Evolutionary conservation across 2,888 invertebrate genomes (phyloP), one percentile per base, ranked within the genome.

Genomic region (Yponomeuta plumbellus): DNA sequence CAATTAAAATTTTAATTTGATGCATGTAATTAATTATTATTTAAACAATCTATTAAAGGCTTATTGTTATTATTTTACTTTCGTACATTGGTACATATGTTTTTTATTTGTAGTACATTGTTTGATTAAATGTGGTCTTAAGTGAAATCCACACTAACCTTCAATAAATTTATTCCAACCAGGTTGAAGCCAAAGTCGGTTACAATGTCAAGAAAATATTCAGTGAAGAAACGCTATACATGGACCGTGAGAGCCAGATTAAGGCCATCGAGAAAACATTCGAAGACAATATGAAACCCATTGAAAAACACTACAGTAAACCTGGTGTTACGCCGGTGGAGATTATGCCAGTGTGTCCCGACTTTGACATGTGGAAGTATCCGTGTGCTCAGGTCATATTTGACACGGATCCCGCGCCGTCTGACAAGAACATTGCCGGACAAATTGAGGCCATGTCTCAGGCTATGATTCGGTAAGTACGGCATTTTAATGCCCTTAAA

Each of bases 321-420:
- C 97, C 98, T 0, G 97, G 97, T 75, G 98, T 99, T 56, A 94
- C 94, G 5, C 97, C 99, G 0, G 95, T 98, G 11, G 98, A 99
- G 84, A 76, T 89, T 20, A 91, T 97, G 79, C 94, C 97, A 0
- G 93, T 99, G 21, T 98, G 95, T 86, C 99, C 99, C 13, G 99
- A 99, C 88, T 99, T 98, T 81, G 96, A 96, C 75, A 93, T 98
- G 78, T 99, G 99, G 99, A 98, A 97, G 81, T 98, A 98, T 90
- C 98, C 99, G 0, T 99, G 98, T 85, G 99, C 99, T 63, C 97
- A 97, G 85, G 99, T 99, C 71, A 98, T 99, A 79, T 99, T 99
- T 83, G 99, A 99, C 84, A 97, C 98, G 0, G 99, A 99, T 89
- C 99, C 99, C 11, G 98, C 99, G 8, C 98, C 98, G 0, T 92